Percentiles rank a stretch among this genome's conserved stretches.
These are phyloP conservation scores for Morpho achilles DNA, from an alignment of 2,888 invertebrate species.

Conservation along the genomic window DNA sequence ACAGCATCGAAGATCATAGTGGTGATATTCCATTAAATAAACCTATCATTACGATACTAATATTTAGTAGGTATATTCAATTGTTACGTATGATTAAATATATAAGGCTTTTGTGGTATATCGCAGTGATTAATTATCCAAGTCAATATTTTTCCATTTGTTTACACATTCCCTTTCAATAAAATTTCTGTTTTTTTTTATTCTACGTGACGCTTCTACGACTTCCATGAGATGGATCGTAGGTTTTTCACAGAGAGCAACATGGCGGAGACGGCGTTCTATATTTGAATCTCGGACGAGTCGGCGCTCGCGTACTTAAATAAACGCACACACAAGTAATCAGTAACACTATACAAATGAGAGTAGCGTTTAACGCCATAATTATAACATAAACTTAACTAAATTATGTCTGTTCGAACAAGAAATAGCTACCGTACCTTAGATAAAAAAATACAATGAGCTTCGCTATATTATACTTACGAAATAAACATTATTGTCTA, in stretches of 20 bases:
- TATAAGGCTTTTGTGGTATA: not conserved
- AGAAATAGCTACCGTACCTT: constrained; percentile 2
- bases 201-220: constrained; percentile 54
- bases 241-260: constrained; percentile 76
- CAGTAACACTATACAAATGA: constrained; percentile 74
- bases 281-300: constrained; percentile 79
- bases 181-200: constrained; percentile 15
- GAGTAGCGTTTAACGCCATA: constrained; percentile 49
- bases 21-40: constrained; percentile 18
- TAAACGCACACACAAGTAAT: constrained; percentile 77
- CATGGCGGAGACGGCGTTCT: constrained; percentile 78
- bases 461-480: not conserved
- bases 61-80: not conserved
- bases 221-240: constrained; percentile 63
- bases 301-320: constrained; percentile 79
- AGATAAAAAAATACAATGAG: not conserved
- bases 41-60: constrained; percentile 12
- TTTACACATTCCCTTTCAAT: not conserved
- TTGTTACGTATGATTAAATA: not conserved
- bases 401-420: constrained; percentile 35
- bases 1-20: constrained; percentile 33
- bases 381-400: constrained; percentile 32
- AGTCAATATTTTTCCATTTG: not conserved
- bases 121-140: too few relatives aligned
- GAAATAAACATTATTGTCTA: constrained; percentile 11